These are phyloP conservation scores for Serranus cabrilla DNA, from an alignment of 2,797 vertebrate species.

Conservation along the genomic window DNA sequence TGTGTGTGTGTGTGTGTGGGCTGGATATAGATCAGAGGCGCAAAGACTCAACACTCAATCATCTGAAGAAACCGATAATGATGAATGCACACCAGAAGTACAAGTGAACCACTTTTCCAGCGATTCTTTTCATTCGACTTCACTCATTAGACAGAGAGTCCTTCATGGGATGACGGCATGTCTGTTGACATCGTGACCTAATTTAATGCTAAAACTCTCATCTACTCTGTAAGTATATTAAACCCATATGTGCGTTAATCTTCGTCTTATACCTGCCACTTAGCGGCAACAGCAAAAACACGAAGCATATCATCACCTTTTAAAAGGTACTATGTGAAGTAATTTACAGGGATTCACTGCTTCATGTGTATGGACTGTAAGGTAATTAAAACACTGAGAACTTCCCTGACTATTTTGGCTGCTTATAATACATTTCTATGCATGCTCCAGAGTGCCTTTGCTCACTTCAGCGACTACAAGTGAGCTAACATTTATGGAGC, in stretches of 20 bases:
- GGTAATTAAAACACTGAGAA: no score
- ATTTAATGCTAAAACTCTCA: conserved; percentile 12
- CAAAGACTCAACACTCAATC: conserved; percentile 13
- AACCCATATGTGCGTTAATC: not conserved
- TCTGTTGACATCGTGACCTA: conserved; percentile 17
- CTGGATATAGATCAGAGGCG: conserved; percentile 31
- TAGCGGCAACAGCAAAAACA: not conserved
- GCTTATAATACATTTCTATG: not conserved
- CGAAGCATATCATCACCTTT: no score
- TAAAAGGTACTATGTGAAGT: no score
- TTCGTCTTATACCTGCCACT: not conserved
- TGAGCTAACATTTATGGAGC: no score
- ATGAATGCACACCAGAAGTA: not conserved
- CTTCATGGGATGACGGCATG: conserved; percentile 16
- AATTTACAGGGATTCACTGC: no score
- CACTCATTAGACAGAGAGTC: not conserved
- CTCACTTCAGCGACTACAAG: no score
- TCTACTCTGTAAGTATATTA: not conserved
- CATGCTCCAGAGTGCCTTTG: no score
- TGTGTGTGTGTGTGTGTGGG: not conserved
- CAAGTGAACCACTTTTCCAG: conserved; percentile 23
- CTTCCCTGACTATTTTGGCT: no score
- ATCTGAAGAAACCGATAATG: conserved; percentile 7
- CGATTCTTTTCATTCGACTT: not conserved
- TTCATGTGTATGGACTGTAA: no score